phyloP scores from a whole-genome alignment of 1,140 invertebrate species.

The Lepidurus arcticus region DNA sequence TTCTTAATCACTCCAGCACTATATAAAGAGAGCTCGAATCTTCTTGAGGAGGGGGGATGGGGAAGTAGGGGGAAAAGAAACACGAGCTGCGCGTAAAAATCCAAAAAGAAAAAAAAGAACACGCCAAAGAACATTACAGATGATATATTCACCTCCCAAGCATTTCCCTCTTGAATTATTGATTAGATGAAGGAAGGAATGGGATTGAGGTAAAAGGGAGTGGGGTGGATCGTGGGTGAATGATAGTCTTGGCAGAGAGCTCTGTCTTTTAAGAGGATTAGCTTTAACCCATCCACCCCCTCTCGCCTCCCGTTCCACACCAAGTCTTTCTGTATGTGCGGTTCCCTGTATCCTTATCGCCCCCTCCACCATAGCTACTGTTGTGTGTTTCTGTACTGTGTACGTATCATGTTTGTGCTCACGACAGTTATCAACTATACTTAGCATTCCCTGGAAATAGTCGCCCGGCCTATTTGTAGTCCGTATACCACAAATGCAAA shows the following conservation, averaged over 20 bases:
- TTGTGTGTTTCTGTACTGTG: background rate
- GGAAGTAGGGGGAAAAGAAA: background rate
- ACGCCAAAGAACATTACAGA: background rate
- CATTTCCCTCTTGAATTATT: conserved; percentile 1
- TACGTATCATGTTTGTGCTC: conserved; percentile 40
- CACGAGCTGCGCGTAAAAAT: background rate
- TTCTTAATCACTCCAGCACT: conserved; percentile 21
- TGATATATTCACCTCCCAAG: background rate
- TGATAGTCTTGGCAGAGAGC: conserved; percentile 34
- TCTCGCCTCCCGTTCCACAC: background rate
- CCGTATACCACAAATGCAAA: background rate
- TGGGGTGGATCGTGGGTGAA: conserved; percentile 35
- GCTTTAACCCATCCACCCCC: conserved; percentile 30
- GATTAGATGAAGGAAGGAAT: conserved; percentile 27
- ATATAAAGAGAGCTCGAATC: conserved; percentile 19
- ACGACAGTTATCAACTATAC: conserved; percentile 42
- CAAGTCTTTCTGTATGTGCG: background rate
- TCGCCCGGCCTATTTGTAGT: background rate
- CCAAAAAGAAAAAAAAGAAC: background rate
- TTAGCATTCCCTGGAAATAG: conserved; percentile 40
- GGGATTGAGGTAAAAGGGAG: conserved; percentile 32
- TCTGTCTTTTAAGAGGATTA: conserved; percentile 23
- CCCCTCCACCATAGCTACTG: background rate
- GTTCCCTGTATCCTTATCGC: background rate
- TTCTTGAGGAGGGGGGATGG: background rate